Evolutionary conservation across 2,113 vertebrate genomes (phyloP), one percentile per base, ranked within the genome.

Genomic region (Riparia riparia): DNA sequence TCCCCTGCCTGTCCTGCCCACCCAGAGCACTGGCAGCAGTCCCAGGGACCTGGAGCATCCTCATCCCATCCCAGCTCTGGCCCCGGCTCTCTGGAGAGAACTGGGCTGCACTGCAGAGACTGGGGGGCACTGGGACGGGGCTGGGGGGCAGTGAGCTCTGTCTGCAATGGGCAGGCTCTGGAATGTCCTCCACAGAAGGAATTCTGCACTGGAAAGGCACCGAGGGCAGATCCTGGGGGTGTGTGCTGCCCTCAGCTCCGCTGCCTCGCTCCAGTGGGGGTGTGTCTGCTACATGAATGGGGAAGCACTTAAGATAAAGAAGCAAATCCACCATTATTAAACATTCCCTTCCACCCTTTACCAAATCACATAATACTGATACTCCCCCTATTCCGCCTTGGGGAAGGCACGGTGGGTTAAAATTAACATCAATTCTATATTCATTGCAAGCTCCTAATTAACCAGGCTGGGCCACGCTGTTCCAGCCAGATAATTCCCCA

Each of bases 361-460:
- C 57, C 84, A 57, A 84, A 94, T 56, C 93, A 91, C 60, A 57
- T 28, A 76, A 53, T 44, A 41, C 49, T 72, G 84, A 93, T 53
- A 39, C 71, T 87, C 69, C 65, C 79, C 42, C 84, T 85, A 6
- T 84, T 91, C 91, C 0, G 57, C 87, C 91, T 87, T 20, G 8
- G 94, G 91, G 95, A 85, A 95, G 47, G 45, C 65, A 79, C 0
- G n/a, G 61, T 70, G 63, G 61, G 84, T 94, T 90, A 61, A 94
- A 91, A 96, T 94, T 94, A 96, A 96, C 87, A 87, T 49, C 9
- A 17, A 80, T 87, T 79, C 66, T 28, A 45, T 45, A 69, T 73
- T 85, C 95, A 88, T 58, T 63, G 94, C 82, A 82, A 87, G 66
- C 74, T 95, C 78, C 91, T 97, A 96, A 96, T 95, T 87, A 96